These are phyloP conservation scores for Chiroxiphia lanceolata DNA, from an alignment of 2,797 vertebrate species.

Conservation along the genomic window DNA sequence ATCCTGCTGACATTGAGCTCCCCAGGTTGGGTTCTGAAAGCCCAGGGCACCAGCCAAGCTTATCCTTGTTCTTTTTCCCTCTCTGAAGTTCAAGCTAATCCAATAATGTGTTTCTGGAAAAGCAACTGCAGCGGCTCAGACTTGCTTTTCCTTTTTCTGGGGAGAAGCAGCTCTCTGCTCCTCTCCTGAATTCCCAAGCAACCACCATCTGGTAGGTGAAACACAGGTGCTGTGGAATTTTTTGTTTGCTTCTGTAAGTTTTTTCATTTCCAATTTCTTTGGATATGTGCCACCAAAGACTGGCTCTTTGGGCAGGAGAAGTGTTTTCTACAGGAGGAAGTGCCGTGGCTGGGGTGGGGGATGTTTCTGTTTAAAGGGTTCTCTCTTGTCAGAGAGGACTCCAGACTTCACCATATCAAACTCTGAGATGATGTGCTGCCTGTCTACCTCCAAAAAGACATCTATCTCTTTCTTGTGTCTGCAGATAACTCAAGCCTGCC, in stretches of 20 bases:
- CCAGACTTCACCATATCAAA: neutral
- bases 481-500: neutral
- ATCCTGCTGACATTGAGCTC: neutral
- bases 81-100: neutral
- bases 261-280: neutral
- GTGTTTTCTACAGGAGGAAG: neutral
- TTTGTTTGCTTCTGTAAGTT: neutral
- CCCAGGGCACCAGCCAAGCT: neutral
- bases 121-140: neutral
- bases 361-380: neutral
- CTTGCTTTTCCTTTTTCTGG: neutral
- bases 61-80: neutral
- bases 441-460: neutral
- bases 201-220: neutral
- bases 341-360: neutral
- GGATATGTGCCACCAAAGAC: neutral
- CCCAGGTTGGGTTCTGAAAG: neutral
- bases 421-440: neutral
- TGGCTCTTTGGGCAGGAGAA: neutral
- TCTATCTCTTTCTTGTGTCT: neutral
- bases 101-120: neutral
- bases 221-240: neutral
- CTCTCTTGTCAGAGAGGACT: neutral
- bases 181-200: neutral
- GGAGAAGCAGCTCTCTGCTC: rapidly evolving